A percentile compares a stretch with the other conserved stretches of the same genome.
Evolutionary conservation across 2,888 invertebrate genomes (phyloP).

Genomic region (Troides aeacus): DNA sequence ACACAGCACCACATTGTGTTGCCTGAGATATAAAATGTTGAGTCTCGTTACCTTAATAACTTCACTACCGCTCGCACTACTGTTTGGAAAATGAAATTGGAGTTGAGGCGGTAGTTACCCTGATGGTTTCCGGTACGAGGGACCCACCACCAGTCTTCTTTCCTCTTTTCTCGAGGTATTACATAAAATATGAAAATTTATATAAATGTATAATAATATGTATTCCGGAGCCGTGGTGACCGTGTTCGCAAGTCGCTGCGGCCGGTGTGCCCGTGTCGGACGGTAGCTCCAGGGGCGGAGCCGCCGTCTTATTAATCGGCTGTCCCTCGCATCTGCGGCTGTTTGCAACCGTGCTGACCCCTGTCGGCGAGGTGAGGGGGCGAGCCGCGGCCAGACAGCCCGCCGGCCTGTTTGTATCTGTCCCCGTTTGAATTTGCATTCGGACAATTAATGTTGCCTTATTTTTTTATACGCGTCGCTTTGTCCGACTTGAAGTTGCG

Average conservation of each 20-base stretch:
- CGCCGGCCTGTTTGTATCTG: constrained; percentile 39
- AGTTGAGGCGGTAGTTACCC: too few relatives aligned
- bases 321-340: constrained; percentile 76
- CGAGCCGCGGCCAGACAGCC: constrained; percentile 26
- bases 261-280: constrained; percentile 23
- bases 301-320: constrained; percentile 76
- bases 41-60: too few relatives aligned
- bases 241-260: constrained; percentile 54
- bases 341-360: constrained; percentile 67
- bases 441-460: constrained; percentile 27
- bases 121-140: too few relatives aligned
- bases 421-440: constrained; percentile 31
- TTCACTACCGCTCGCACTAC: too few relatives aligned
- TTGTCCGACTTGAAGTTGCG: constrained; percentile 12
- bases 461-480: constrained; percentile 22
- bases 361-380: constrained; percentile 41
- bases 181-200: too few relatives aligned
- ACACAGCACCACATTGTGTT: too few relatives aligned
- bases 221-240: constrained; percentile 53
- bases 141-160: too few relatives aligned
- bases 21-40: too few relatives aligned
- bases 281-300: constrained; percentile 45
- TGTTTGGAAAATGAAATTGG: too few relatives aligned
- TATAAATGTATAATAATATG: too few relatives aligned
- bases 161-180: too few relatives aligned